A percentile compares a stretch with the other conserved stretches of the same genome.
Evolutionary conservation across 1,140 invertebrate species (phyloP).

Genomic region (Trialeurodes vaporariorum): DNA sequence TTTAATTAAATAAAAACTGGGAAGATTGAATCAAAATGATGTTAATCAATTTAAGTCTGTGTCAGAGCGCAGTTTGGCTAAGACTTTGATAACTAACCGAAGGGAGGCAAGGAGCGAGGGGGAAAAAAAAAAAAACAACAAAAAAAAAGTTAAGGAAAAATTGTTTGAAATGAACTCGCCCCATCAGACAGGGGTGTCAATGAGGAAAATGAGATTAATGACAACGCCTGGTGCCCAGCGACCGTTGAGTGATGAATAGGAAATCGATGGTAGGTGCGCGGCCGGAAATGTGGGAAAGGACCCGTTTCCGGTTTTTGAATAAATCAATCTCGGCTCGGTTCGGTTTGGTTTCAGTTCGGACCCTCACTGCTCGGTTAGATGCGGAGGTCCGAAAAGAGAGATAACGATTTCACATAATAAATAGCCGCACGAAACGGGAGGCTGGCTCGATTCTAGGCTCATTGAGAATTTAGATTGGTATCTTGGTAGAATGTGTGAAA

Average conservation of each 20-base stretch:
- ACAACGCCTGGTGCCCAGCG: neutral
- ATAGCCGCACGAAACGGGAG: no score
- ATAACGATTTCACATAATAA: no score
- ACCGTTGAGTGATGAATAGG: neutral
- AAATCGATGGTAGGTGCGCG: neutral
- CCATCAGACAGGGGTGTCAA: neutral
- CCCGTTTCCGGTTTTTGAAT: neutral
- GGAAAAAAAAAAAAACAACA: no score
- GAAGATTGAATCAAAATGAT: neutral
- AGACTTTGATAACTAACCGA: no score
- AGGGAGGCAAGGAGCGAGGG: no score
- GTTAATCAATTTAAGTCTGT: constrained; percentile 1
- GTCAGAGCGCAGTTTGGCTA: neutral
- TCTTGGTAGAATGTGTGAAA: no score
- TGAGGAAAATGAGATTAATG: neutral
- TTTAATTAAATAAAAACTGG: neutral
- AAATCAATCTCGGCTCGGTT: neutral
- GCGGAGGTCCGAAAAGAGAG: no score
- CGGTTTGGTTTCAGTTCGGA: no score
- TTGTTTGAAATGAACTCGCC: no score
- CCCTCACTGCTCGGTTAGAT: no score
- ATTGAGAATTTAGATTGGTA: no score
- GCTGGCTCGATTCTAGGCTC: no score
- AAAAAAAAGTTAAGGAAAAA: neutral
- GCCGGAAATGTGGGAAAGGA: neutral